phyloP scores from a whole-genome alignment of 2,113 vertebrate genomes.

The Dromas ardeola region DNA sequence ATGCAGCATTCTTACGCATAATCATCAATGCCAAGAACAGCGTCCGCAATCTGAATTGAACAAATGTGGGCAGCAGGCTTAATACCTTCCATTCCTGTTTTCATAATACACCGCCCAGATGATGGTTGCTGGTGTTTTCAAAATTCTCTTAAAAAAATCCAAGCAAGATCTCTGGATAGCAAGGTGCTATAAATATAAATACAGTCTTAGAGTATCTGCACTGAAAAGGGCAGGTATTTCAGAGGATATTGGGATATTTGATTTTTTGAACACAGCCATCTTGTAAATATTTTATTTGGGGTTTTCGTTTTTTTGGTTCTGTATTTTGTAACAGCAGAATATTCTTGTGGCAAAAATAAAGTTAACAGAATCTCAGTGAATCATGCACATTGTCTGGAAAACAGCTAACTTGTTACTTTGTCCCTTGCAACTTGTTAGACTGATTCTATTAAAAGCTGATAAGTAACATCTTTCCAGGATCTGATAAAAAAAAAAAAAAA shows the following conservation, averaged over 20 bases:
- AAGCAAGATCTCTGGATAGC: neutral
- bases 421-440: neutral
- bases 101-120: neutral
- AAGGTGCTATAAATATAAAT: neutral
- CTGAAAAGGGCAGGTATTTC: neutral
- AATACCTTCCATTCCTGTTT: neutral
- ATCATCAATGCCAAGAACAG: neutral
- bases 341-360: neutral
- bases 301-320: neutral
- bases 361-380: neutral
- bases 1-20: neutral
- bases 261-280: neutral
- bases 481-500: neutral
- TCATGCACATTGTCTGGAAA: neutral
- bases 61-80: neutral
- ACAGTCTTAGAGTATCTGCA: rapidly evolving
- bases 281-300: neutral
- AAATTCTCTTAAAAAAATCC: neutral
- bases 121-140: neutral
- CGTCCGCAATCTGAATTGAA: neutral
- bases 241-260: neutral
- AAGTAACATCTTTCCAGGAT: neutral
- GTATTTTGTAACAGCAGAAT: neutral
- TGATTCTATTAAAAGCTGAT: neutral
- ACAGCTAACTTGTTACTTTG: neutral